Conservation (phyloP, 1,140 invertebrate genomes). For the Pemphigus obesinymphae region DNA sequence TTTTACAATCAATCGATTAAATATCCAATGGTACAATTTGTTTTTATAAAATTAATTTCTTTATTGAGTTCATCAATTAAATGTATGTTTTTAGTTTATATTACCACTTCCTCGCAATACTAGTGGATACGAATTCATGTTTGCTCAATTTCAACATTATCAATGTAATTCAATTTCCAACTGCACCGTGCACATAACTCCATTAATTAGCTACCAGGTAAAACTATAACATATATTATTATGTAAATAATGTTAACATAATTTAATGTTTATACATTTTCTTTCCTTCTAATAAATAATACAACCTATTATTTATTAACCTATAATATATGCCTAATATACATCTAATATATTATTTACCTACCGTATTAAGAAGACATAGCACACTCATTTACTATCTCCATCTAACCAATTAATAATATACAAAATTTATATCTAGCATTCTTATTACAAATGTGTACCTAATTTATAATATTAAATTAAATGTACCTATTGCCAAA, state of each 20-base stretch:
- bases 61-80: too few relatives aligned
- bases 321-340: too few relatives aligned
- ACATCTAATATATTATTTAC: too few relatives aligned
- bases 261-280: not conserved
- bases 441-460: too few relatives aligned
- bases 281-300: not conserved
- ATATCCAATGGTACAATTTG: constrained; percentile 35
- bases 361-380: too few relatives aligned
- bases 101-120: not conserved
- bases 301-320: too few relatives aligned
- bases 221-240: not conserved
- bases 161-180: not conserved
- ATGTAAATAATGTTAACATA: not conserved
- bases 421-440: too few relatives aligned
- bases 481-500: too few relatives aligned
- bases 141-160: constrained; percentile 23
- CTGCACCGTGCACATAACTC: constrained; percentile 16
- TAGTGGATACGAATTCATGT: constrained; percentile 19
- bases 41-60: too few relatives aligned
- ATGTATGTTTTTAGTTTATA: not conserved
- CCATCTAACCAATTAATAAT: too few relatives aligned
- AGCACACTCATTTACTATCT: too few relatives aligned
- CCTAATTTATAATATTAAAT: too few relatives aligned
- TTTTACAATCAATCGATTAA: constrained; percentile 2
- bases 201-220: constrained; percentile 30